phyloP scores from a whole-genome alignment of 2,113 vertebrate species.

The Colaptes auratus region DNA sequence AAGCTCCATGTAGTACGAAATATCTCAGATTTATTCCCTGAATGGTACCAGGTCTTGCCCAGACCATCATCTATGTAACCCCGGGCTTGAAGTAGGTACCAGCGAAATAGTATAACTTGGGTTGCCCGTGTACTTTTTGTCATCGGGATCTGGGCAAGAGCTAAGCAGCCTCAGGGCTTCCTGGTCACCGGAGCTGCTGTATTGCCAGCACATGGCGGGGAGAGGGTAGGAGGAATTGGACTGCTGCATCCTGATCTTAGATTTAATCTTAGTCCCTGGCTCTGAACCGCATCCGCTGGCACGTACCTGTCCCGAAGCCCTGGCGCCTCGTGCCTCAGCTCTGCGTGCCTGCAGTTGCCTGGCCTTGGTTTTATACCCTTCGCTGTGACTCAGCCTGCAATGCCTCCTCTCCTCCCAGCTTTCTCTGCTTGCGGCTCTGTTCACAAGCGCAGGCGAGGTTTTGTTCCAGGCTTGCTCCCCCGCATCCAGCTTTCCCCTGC shows the following conservation, averaged over 20 bases:
- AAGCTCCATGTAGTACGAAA: background rate
- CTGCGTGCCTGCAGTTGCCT: background rate
- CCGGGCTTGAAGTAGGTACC: background rate
- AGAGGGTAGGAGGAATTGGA: background rate
- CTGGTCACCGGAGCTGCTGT: background rate
- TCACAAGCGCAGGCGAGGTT: constrained; percentile 19
- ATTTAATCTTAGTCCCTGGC: background rate
- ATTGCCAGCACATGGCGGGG: background rate
- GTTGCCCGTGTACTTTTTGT: background rate
- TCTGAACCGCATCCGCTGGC: background rate
- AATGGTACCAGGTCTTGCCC: background rate
- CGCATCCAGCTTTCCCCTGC: constrained; percentile 5
- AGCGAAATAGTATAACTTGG: background rate
- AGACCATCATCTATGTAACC: background rate
- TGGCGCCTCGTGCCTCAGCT: background rate
- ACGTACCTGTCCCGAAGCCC: constrained; percentile 40
- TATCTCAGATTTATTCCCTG: background rate
- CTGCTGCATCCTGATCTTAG: background rate
- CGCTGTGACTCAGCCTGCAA: constrained; percentile 60
- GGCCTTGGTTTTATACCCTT: constrained; percentile 19
- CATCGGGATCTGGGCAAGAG: background rate
- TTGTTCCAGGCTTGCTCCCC: constrained; percentile 47
- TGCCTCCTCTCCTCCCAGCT: constrained; percentile 15
- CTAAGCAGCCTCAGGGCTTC: background rate
- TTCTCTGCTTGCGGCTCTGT: constrained; percentile 33